Evolutionary conservation across 2,797 vertebrate species (phyloP).

Genomic region (Gobionotothen gibberifrons): DNA sequence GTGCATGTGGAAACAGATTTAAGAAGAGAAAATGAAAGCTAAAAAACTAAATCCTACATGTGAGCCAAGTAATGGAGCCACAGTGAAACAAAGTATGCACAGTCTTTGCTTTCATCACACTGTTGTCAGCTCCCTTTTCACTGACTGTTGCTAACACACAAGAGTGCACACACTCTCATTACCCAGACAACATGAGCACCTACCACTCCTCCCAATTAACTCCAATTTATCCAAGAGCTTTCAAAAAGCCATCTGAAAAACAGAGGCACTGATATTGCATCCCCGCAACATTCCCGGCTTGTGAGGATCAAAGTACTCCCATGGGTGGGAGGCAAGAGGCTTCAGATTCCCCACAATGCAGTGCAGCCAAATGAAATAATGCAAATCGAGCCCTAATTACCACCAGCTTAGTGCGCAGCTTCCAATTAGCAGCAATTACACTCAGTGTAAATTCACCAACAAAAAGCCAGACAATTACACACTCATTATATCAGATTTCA

Average conservation of each 20-base stretch:
- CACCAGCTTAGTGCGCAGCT: constrained; percentile 87
- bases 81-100: constrained; percentile 17
- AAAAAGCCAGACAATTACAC: constrained; percentile 88
- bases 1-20: constrained; percentile 22
- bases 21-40: background rate
- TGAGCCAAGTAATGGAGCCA: background rate
- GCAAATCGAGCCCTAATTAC: constrained; percentile 93
- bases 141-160: constrained; percentile 26
- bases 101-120: constrained; percentile 24
- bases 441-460: constrained; percentile 89
- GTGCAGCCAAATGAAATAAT: constrained; percentile 84
- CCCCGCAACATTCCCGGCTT: constrained; percentile 79
- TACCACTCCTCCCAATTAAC: constrained; percentile 73
- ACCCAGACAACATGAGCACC: constrained; percentile 43
- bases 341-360: constrained; percentile 65
- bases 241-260: constrained; percentile 68
- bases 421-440: constrained; percentile 96
- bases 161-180: constrained; percentile 25
- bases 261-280: constrained; percentile 65
- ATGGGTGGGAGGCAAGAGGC: constrained; percentile 80
- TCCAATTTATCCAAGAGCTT: constrained; percentile 72
- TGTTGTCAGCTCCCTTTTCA: constrained; percentile 22
- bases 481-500: constrained; percentile 84
- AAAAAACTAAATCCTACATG: background rate
- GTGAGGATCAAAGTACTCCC: constrained; percentile 84